Evolutionary conservation across 2,113 vertebrate species (phyloP), one percentile per base, ranked within the genome.

Genomic region (Lophochroa leadbeateri): DNA sequence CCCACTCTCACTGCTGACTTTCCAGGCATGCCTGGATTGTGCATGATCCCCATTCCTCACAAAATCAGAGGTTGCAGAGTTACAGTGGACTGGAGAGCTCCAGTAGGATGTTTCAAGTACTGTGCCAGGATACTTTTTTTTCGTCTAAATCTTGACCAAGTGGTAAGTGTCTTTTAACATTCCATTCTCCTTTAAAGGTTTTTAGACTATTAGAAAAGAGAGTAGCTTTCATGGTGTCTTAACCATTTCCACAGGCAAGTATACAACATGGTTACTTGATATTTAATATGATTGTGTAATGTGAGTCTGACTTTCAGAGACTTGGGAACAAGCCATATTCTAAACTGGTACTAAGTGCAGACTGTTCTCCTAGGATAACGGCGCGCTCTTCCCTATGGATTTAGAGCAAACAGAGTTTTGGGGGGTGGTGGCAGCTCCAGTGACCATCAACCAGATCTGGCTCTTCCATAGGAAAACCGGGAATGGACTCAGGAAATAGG

Each of bases 1-100:
- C 53, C 58, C 17, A 27, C 57, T 78, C 57, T 86, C 88, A 25
- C 8, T 75, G 39, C 67, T 95, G 77, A 69, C 79, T 88, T 97
- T 67, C 49, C 77, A 87, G 88, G 94, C 76, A 58, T 77, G 92
- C 64, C 29, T 69, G 84, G 58, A 72, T 68, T 90, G 78, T 13
- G 67, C 12, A 7, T 37, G 46, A 47, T 90, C 28, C 57, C 23
- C 7, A 11, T 88, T 33, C 61, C 61, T 93, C 86, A 23, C 61
- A 33, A 50, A 52, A n/a, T 52, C 75, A 31, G 43, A 64, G 29
- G 18, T 10, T 78, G 29, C n/a, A 83, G 91, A 86, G 41, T 75
- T 90, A 46, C 72, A 90, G 63, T 78, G 44, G 63, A 41, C n/a
- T 69, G 44, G 17, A 80, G 41, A 53, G 17, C 68, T 77, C 53